Base-by-base conservation (phyloP, 1,140 invertebrate genomes). In the Schlechtendalia chinensis region DNA sequence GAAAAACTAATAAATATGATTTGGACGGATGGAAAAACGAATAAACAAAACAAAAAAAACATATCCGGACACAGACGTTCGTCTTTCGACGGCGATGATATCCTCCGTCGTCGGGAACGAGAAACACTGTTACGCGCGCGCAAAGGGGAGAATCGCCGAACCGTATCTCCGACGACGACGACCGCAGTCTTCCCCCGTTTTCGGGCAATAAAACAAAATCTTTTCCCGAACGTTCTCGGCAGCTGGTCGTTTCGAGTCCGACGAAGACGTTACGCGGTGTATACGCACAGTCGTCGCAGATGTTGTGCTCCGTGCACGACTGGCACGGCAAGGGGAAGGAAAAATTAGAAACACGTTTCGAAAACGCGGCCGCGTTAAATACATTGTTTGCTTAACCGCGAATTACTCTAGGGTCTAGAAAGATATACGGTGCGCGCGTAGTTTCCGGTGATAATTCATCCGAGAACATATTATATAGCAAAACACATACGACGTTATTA, bases 331-430 rank as follows among this genome's bases (percentile, higher is more conserved):
- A 17, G 24, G 75, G 56, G 32, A n/a, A 50, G 16, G 24, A 61
- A 59, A 61, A 79, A 79, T 63, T 79, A 79, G 32, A 79, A 79
- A 79, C 75, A 79, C 58, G 61, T 79, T 79, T 79, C 10, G n/a
- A 50, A 39, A 79, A 79, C 39, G 27, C 58, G 14, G 39, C 27
- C 39, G 24, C 29, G 75, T 79, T 79, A 79, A 79, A 79, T 79
- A 63, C 56, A 63, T 50, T 79, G 39, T 79, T 79, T 63, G 75
- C 50, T 58, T 79, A 61, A 79, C 54, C 47, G 32, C 58, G 17
- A 63, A 79, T 47, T 61, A 50, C 63, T n/a, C n/a, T 63, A 53
- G 65, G 65, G 39, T 24, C 65, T 16, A 24, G n/a, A 22, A 22
- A 1, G 53, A 3, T 22, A 47, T 8, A 39, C 32, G 32, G n/a